A percentile compares a stretch with the other conserved stretches of the same genome.
These are phyloP conservation scores for Drosophila prostipennis DNA, from an alignment of 2,888 invertebrate genomes.

Conservation along the genomic window DNA sequence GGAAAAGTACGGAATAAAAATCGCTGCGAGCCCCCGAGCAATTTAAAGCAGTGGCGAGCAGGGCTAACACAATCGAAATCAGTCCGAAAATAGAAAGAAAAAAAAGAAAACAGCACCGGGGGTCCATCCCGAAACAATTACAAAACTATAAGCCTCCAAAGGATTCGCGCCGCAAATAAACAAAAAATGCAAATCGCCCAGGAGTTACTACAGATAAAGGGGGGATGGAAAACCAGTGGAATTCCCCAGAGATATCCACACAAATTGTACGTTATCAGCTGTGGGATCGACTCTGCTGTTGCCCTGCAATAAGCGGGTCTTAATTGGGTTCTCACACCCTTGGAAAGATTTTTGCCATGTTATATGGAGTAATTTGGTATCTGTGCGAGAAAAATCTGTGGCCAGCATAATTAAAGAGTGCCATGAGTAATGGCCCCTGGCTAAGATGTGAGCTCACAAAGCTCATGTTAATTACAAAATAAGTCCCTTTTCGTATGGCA, in stretches of 20 bases:
- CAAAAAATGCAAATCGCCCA: conserved; percentile 54
- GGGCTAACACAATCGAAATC: conserved; percentile 50
- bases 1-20: conserved; percentile 11
- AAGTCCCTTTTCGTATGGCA: conserved; percentile 27
- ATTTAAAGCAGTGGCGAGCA: conserved; percentile 49
- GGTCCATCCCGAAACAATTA: conserved; percentile 67
- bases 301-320: conserved; percentile 50
- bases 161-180: conserved; percentile 68
- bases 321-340: conserved; percentile 62
- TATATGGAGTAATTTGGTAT: conserved; percentile 1
- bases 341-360: not conserved
- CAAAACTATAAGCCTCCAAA: conserved; percentile 78
- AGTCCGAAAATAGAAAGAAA: conserved; percentile 63
- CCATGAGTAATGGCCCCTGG: conserved; percentile 6
- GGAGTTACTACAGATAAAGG: not conserved
- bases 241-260: conserved; percentile 18
- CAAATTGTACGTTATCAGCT: conserved; percentile 55
- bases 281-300: conserved; percentile 48
- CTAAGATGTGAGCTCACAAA: conserved; percentile 36
- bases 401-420: conserved; percentile 56
- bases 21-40: conserved; percentile 26
- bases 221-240: not conserved
- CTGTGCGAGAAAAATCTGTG: conserved; percentile 6
- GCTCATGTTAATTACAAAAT: conserved; percentile 67
- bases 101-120: conserved; percentile 26